Conservation (phyloP, 2,113 vertebrate species). For the Ceratotherium simum region DNA sequence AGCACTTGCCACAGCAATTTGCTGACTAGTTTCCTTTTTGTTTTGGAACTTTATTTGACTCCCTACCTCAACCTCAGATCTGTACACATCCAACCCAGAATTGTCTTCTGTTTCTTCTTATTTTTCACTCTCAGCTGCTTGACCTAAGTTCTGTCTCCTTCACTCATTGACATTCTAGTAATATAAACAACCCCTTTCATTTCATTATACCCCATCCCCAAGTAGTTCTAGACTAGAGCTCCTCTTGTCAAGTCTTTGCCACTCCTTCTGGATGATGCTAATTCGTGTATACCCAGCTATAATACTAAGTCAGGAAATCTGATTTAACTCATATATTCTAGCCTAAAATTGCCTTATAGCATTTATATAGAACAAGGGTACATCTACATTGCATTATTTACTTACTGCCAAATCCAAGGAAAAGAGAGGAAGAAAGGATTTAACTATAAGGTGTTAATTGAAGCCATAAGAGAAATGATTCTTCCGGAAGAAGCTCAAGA, state of each 20-base stretch:
- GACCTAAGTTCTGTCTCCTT: slow-evolving; percentile 5
- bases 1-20: background rate
- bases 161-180: background rate
- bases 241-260: background rate
- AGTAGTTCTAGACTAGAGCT: slow-evolving; percentile 9
- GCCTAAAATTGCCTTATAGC: background rate
- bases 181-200: background rate
- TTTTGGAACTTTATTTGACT: background rate
- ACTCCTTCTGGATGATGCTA: background rate
- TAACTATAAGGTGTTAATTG: background rate
- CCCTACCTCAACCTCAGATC: background rate
- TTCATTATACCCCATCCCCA: background rate
- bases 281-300: background rate
- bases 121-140: background rate
- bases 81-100: background rate
- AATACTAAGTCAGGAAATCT: slow-evolving; percentile 5
- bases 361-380: background rate
- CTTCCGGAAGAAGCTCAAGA: background rate
- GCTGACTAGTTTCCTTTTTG: background rate
- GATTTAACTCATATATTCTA: background rate
- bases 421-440: background rate
- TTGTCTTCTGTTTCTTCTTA: background rate
- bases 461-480: slow-evolving; percentile 16
- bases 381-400: background rate
- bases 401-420: slow-evolving; percentile 9